Conservation (phyloP, 1,140 invertebrate genomes). For the Dryas iulia region DNA sequence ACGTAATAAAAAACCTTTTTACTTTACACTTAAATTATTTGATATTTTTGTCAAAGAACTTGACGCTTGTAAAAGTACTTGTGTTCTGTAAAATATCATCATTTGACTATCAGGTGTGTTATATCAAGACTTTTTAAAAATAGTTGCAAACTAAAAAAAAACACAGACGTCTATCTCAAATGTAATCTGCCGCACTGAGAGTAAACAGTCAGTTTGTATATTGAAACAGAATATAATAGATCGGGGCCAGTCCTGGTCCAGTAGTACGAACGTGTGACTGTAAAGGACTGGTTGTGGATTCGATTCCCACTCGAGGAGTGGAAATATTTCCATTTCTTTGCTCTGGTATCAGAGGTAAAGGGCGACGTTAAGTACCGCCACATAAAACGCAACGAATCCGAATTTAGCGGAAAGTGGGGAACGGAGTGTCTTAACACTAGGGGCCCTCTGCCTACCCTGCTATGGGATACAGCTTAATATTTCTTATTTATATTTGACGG, state of each 20-base stretch:
- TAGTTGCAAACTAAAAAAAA: constrained; percentile 6
- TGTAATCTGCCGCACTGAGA: background rate
- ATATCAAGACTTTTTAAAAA: constrained; percentile 11
- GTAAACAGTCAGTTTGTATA: background rate
- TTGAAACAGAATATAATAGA: background rate
- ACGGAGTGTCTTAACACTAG: too few species aligned
- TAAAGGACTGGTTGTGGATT: too few species aligned
- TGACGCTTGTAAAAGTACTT: background rate
- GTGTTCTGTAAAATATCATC: background rate
- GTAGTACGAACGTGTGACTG: too few species aligned
- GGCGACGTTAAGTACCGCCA: too few species aligned
- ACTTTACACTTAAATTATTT: constrained; percentile 18
- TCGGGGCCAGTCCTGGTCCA: too few species aligned
- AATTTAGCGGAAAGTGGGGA: too few species aligned
- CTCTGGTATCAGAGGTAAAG: too few species aligned
- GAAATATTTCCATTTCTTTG: too few species aligned
- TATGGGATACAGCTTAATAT: too few species aligned
- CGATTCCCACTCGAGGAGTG: too few species aligned
- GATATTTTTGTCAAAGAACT: background rate
- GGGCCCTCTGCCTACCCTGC: too few species aligned
- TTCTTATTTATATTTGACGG: background rate
- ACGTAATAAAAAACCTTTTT: background rate
- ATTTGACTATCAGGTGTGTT: constrained; percentile 7
- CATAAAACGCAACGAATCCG: too few species aligned
- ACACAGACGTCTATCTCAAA: constrained; percentile 5